Percentiles rank a stretch among this genome's conserved stretches.
These are phyloP conservation scores for Bursaphelenchus okinawaensis DNA, from an alignment of 2,888 invertebrate species.

Conservation along the genomic window DNA sequence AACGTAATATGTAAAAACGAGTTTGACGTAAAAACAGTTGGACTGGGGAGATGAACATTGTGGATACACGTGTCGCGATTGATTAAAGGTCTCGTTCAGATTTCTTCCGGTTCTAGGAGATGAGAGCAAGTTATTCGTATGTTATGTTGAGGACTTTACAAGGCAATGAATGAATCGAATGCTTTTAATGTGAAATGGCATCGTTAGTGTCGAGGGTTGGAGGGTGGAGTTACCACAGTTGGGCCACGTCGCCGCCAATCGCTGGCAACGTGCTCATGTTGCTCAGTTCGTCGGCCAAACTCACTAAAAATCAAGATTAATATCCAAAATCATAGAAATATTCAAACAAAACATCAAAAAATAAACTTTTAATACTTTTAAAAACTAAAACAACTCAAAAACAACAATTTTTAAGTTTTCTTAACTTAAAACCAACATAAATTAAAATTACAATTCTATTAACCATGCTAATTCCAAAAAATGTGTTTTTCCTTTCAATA, in stretches of 20 bases:
- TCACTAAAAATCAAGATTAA: slow-evolving; percentile 20
- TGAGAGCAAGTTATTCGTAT: no score
- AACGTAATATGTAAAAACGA: neutral
- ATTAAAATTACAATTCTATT: no score
- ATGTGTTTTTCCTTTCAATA: no score
- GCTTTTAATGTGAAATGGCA: neutral
- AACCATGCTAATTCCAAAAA: no score
- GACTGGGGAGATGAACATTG: neutral
- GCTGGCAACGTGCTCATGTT: slow-evolving; percentile 15
- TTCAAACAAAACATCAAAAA: neutral
- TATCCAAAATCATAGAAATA: neutral
- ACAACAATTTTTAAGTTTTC: neutral
- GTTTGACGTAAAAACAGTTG: neutral
- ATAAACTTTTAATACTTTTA: no score
- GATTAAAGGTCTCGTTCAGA: neutral
- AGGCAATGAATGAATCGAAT: neutral
- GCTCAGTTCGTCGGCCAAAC: slow-evolving; percentile 29
- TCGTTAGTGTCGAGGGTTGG: neutral
- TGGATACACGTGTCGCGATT: neutral
- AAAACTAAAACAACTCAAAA: neutral
- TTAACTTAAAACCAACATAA: no score
- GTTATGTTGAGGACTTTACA: neutral
- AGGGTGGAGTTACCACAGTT: neutral
- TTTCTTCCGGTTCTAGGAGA: neutral
- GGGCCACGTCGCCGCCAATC: slow-evolving; percentile 15